These are phyloP conservation scores for Tricholaema leucomelas DNA, from an alignment of 2,113 vertebrate genomes.

Conservation along the genomic window DNA sequence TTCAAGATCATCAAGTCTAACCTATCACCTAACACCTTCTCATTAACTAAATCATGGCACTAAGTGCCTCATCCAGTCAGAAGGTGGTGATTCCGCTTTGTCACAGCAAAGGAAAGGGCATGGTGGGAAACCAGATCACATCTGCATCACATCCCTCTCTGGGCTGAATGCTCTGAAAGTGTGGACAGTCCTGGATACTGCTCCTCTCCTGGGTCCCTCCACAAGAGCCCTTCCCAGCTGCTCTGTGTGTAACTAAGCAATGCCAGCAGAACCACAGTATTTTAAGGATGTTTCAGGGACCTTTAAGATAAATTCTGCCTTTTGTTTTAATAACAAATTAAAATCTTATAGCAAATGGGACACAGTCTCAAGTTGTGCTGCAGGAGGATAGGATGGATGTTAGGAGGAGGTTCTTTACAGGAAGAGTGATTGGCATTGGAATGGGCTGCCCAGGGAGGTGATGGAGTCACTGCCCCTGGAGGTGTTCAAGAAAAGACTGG, in stretches of 20 bases:
- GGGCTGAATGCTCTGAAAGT: not conserved
- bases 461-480: too few species aligned
- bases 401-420: too few species aligned
- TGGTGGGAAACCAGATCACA: fast-evolving
- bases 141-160: not conserved
- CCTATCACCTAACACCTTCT: too few species aligned
- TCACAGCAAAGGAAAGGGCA: not conserved
- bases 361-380: too few species aligned
- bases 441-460: too few species aligned
- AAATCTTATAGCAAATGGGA: not conserved
- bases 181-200: fast-evolving
- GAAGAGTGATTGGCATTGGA: too few species aligned
- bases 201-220: not conserved
- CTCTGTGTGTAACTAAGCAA: not conserved
- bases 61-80: too few species aligned
- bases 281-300: not conserved
- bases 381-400: too few species aligned
- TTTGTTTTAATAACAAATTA: not conserved
- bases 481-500: too few species aligned
- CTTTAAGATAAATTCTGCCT: fast-evolving
- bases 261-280: not conserved
- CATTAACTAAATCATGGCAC: too few species aligned
- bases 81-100: not conserved
- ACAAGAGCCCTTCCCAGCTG: not conserved
- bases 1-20: too few species aligned